Evolutionary conservation across 2,797 vertebrate genomes (phyloP).

Genomic region (Falco novaeseelandiae): DNA sequence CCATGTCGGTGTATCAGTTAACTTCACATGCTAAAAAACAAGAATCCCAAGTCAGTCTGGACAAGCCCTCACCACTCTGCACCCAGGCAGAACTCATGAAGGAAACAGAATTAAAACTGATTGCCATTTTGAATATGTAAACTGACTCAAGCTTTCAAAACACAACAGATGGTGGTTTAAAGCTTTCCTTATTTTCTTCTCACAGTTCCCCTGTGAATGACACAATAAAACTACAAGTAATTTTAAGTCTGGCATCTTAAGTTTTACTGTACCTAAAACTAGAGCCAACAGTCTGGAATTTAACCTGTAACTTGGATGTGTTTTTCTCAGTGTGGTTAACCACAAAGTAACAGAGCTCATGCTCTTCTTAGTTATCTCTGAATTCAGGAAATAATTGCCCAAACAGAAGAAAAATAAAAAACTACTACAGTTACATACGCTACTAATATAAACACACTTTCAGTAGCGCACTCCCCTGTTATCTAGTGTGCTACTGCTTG

Average conservation of each 20-base stretch:
- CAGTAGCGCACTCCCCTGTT: not conserved
- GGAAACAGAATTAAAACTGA: not conserved
- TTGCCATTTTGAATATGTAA: rapidly evolving
- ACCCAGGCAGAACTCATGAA: rapidly evolving
- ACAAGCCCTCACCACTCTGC: not conserved
- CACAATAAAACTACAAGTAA: not conserved
- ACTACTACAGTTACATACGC: rapidly evolving
- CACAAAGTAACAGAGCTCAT: not conserved
- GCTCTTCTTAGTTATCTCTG: not conserved
- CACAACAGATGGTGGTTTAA: not conserved
- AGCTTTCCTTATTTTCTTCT: not conserved
- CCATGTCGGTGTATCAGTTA: not conserved
- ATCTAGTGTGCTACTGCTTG: rapidly evolving
- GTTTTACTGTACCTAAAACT: not conserved
- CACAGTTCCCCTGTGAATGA: not conserved
- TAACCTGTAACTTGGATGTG: too few species aligned
- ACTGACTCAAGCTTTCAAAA: not conserved
- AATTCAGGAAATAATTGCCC: not conserved
- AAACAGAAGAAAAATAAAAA: not conserved
- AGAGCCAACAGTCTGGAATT: not conserved
- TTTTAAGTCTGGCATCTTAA: not conserved
- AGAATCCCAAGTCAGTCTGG: not conserved
- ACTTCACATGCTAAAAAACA: not conserved
- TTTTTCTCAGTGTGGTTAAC: rapidly evolving
- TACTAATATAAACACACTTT: rapidly evolving